These are phyloP conservation scores for Caenorhabditis auriculariae DNA, from an alignment of 2,888 invertebrate species.

Conservation along the genomic window DNA sequence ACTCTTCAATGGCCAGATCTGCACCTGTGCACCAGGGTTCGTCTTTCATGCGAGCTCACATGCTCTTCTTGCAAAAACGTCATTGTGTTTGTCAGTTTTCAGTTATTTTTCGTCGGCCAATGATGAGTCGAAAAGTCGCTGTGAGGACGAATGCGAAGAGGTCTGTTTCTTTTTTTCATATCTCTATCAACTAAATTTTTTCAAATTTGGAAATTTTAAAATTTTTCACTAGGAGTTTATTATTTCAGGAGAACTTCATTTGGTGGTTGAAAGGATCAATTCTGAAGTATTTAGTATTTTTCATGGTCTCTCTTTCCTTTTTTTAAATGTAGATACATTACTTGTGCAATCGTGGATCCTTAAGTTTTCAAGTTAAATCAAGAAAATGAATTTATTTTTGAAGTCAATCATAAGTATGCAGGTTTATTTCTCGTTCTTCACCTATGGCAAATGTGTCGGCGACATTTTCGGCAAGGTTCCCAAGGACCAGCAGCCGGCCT, in stretches of 20 bases:
- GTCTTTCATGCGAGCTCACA: constrained; percentile 11
- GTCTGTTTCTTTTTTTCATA: no score
- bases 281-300: no score
- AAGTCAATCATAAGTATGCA: no score
- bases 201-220: no score
- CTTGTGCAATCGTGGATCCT: background rate
- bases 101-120: constrained; percentile 58
- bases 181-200: no score
- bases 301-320: no score
- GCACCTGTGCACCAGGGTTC: constrained; percentile 61
- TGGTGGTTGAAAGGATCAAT: no score
- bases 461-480: constrained; percentile 48
- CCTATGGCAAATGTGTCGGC: constrained; percentile 58
- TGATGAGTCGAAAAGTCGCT: constrained; percentile 56
- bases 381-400: background rate
- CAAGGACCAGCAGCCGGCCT: constrained; percentile 45
- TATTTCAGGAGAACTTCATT: no score
- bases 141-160: constrained; percentile 62
- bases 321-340: background rate
- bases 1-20: constrained; percentile 59
- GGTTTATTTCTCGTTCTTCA: constrained; percentile 59
- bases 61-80: no score
- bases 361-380: no score
- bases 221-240: no score
- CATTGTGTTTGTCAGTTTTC: constrained; percentile 20